A percentile compares a stretch with the other conserved stretches of the same genome.
Evolutionary conservation across 2,888 invertebrate species (phyloP).

Genomic region (Terebella lapidaria): DNA sequence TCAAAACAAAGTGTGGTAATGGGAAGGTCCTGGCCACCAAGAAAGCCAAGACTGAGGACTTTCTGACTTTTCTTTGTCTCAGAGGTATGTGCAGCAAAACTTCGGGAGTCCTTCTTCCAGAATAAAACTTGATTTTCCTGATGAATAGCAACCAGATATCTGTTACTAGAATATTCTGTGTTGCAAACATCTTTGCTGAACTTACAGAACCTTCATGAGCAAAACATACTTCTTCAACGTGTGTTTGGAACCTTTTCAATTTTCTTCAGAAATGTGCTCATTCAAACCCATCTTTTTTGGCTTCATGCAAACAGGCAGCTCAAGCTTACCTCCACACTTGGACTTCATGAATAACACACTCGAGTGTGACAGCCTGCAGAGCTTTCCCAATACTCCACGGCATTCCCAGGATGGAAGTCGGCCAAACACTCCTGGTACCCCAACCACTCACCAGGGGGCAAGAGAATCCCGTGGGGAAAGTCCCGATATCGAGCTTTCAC

Average conservation of each 20-base stretch:
- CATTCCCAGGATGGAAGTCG: constrained; percentile 13
- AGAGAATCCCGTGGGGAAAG: neutral
- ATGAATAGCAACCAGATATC: too few species aligned
- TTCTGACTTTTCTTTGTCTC: constrained; percentile 79
- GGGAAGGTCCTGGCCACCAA: constrained; percentile 5
- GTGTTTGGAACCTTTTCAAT: too few species aligned
- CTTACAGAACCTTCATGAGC: too few species aligned
- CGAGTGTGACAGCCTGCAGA: constrained; percentile 8
- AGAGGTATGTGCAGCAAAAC: constrained; percentile 64
- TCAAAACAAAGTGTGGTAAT: neutral
- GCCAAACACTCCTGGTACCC: constrained; percentile 13
- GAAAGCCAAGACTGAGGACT: constrained; percentile 70
- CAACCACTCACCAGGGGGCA: neutral
- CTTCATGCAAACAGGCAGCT: neutral
- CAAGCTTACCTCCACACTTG: constrained; percentile 1
- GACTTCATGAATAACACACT: constrained; percentile 11
- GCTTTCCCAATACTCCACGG: constrained; percentile 14
- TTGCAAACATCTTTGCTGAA: too few species aligned
- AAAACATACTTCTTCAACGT: too few species aligned
- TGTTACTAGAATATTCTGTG: too few species aligned
- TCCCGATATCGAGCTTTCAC: neutral
- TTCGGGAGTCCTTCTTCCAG: neutral
- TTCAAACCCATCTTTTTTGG: too few species aligned
- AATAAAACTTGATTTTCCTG: too few species aligned
- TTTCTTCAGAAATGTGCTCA: too few species aligned